These are phyloP conservation scores for Python bivittatus DNA, from an alignment of 2,113 vertebrate species.

Conservation along the genomic window DNA sequence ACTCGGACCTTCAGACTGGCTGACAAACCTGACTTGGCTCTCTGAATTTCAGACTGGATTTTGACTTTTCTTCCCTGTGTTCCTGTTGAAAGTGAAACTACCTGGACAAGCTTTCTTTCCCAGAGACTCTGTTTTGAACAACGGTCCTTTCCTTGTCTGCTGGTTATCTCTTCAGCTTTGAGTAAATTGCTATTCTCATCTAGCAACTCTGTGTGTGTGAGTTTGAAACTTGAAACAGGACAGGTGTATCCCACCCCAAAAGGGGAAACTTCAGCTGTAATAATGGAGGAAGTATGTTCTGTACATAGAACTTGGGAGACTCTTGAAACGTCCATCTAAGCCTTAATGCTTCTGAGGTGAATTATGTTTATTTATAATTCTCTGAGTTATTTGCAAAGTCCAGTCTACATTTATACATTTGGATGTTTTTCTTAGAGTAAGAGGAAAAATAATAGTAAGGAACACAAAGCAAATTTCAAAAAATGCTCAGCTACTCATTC, in stretches of 20 bases:
- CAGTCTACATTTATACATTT: background rate
- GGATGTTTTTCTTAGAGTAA: background rate
- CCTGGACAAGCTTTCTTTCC: background rate
- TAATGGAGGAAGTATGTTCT: background rate
- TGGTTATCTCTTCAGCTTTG: background rate
- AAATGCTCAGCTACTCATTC: background rate
- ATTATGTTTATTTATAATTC: background rate
- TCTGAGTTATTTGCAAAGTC: background rate
- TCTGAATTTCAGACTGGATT: background rate
- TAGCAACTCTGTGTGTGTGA: background rate
- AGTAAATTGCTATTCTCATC: background rate
- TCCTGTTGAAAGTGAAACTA: background rate
- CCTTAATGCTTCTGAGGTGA: background rate
- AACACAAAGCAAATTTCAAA: background rate
- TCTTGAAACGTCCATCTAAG: background rate
- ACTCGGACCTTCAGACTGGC: background rate
- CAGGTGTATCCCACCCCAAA: background rate
- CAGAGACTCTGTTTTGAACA: background rate
- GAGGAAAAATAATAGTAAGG: background rate
- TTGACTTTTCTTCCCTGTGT: background rate
- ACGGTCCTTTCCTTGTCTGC: no score
- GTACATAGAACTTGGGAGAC: background rate
- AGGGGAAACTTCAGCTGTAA: background rate
- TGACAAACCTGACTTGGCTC: background rate
- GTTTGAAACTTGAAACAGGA: background rate